These are phyloP conservation scores for Saguinus midas DNA, from an alignment of 2,113 vertebrate genomes.

Conservation along the genomic window DNA sequence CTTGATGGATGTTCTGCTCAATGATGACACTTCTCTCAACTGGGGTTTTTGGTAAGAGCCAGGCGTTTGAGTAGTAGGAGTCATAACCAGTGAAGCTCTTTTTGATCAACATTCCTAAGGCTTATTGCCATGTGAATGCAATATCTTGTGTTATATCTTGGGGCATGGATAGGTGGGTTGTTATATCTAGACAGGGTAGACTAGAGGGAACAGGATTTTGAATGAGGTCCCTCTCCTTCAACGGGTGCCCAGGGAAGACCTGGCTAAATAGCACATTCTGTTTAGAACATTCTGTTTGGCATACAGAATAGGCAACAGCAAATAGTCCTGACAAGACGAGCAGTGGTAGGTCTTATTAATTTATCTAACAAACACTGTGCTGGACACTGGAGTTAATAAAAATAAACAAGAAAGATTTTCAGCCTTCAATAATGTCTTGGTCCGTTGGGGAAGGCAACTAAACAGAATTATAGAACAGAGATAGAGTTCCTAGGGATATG, in stretches of 20 bases:
- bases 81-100: background rate
- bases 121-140: background rate
- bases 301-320: background rate
- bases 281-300: background rate
- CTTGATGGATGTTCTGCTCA: conserved; percentile 87
- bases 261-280: background rate
- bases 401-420: background rate
- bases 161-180: background rate
- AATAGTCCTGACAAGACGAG: background rate
- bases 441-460: conserved; percentile 1
- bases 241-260: background rate
- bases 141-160: background rate
- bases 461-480: background rate
- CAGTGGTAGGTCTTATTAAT: background rate
- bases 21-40: conserved; percentile 90
- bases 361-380: background rate
- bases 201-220: background rate
- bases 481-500: background rate
- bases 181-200: background rate
- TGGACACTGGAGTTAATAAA: background rate
- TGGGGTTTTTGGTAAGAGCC: conserved; percentile 89
- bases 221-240: background rate
- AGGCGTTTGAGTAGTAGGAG: background rate
- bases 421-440: background rate
- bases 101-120: background rate